Percentiles rank a stretch among this genome's conserved stretches.
phyloP scores from a whole-genome alignment of 2,888 invertebrate genomes.

The Neuroscelio doddi region DNA sequence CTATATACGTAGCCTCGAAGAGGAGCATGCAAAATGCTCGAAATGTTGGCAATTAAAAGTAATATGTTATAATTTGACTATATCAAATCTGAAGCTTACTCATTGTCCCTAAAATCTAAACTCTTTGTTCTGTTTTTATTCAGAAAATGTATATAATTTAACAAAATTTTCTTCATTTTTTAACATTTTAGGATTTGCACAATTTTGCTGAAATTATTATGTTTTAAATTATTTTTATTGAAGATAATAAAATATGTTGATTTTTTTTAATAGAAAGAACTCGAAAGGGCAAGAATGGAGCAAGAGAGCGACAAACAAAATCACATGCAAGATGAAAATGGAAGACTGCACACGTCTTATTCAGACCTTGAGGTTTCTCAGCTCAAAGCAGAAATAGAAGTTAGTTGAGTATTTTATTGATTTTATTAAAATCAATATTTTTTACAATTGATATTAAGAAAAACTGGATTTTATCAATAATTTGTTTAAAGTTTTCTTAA shows the following conservation, averaged over 20 bases:
- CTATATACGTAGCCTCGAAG: too few species aligned
- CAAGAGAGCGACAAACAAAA: constrained; percentile 90
- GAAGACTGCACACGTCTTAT: constrained; percentile 82
- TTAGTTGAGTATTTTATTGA: constrained; percentile 58
- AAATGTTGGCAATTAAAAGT: too few species aligned
- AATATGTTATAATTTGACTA: too few species aligned
- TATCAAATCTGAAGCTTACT: too few species aligned
- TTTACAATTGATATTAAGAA: neutral
- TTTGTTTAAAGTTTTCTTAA: constrained; percentile 1
- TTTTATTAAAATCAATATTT: neutral
- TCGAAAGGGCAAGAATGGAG: constrained; percentile 88
- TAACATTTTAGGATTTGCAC: too few species aligned
- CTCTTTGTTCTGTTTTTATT: too few species aligned
- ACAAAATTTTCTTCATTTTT: too few species aligned
- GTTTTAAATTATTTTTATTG: too few species aligned
- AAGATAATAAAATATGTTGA: too few species aligned
- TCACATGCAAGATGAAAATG: constrained; percentile 82
- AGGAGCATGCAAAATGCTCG: neutral
- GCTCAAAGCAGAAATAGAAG: constrained; percentile 88
- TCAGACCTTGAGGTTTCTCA: constrained; percentile 88
- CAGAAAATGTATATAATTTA: too few species aligned
- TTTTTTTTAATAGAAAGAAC: constrained; percentile 73
- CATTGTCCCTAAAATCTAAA: too few species aligned
- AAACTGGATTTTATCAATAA: neutral
- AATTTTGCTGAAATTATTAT: too few species aligned